Evolutionary conservation across 2,888 invertebrate species (phyloP), one percentile per base, ranked within the genome.

Genomic region (Oligia strigilis): DNA sequence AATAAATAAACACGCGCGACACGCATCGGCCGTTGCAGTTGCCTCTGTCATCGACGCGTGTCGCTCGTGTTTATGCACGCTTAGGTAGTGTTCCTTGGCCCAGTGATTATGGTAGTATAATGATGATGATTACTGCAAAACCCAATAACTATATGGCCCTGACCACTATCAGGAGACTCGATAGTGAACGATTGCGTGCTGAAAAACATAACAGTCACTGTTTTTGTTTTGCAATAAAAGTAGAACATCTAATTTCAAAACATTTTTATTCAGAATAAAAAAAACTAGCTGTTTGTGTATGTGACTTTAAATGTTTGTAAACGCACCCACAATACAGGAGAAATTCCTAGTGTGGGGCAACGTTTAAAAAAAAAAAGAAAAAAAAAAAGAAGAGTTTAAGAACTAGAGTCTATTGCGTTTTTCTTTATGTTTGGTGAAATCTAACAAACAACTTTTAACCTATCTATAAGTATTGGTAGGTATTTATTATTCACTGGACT

Each of bases 181-280:
- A 43, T 67, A 43, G 13, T 13, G 36, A 23, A 23, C 36, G 52
- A n/a, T 83, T n/a, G 77, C 83, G 60, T 83, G 83, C 11, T 29
- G 36, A 58, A 65, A 58, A 74, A 66, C 23, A 17, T 36, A 60
- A 52, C 23, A 66, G 3, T 43, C 36, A n/a, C 64, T 17, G 40
- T 40, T 11, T 19, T 19, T 5, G 13, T 66, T 65, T n/a, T 40
- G 64, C n/a, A 40, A 65, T n/a, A 52, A 36, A 49, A 29, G 11
- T 19, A 46, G 11, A n/a, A 8, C n/a, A 46, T 29, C 4, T 52
- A 14, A 71, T 36, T 19, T 40, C n/a, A n/a, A 52, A 70, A 52
- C 19, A 36, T 52, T 71, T 8, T 14, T 8, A 8, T 66, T 43
- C n/a, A 43, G 67, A 55, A 19, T 11, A 19, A 19, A 46, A 55